Base-by-base conservation (phyloP, 2,113 vertebrate species). In the Antidorcas marsupialis region DNA sequence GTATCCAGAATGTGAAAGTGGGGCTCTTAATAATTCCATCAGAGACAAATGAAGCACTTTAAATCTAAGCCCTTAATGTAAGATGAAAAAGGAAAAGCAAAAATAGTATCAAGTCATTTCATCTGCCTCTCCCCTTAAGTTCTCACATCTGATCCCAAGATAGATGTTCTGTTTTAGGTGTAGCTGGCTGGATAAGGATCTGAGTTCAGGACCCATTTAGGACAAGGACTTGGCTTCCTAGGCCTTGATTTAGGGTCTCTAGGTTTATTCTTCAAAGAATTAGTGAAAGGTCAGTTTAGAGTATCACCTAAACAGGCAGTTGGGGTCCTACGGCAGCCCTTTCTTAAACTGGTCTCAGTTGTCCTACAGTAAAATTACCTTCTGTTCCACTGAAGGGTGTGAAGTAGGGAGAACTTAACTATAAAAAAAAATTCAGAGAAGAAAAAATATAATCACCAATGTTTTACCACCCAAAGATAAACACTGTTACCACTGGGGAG, bases 1-100 rank as follows among this genome's bases (percentile, higher is more conserved):
- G 21, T 87, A 87, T 85, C 82, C 94, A 76, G 81, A 78, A 33
- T 91, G 76, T 97, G 90, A 95, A 97, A 71, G 59, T n/a, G 78
- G 50, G 25, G 45, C 67, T 91, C 43, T 74, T 95, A 67, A 93
- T 89, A 95, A 91, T 94, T 45, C 76, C 47, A 59, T 78, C 53
- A 55, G 59, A 74, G 45, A 60, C 59, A 43, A 89, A 85, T 43
- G 64, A 83, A 87, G 47, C 62, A 39, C 45, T 83, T 17, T 60
- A 93, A 93, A 74, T 89, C 47, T 64, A 78, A 89, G 78, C 33
- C 47, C 60, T 82, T 81, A 67, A 90, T 83, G 47, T 43, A 55
- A 95, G 50, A n/a, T 91, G 59, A 55, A 89, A 85, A 89, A 92
- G 36, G 53, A 87, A 94, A 95, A 90, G 7, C 74, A 91, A 91